Evolutionary conservation across 2,888 invertebrate species (phyloP).

Genomic region (Drosophila gaucha): DNA sequence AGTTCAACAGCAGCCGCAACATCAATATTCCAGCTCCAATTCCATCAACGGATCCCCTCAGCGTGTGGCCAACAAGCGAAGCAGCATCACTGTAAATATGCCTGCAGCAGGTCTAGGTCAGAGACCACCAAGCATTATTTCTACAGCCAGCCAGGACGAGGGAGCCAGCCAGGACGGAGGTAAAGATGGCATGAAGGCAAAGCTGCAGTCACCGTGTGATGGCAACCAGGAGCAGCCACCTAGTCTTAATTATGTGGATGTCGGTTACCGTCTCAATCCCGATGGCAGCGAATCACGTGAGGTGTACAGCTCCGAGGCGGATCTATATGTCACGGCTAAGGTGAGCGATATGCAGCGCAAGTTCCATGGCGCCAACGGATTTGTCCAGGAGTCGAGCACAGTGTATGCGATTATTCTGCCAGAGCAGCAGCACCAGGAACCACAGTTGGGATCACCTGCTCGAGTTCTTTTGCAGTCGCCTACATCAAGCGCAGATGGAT

Average conservation of each 20-base stretch:
- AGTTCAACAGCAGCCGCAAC: constrained; percentile 45
- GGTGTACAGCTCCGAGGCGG: constrained; percentile 84
- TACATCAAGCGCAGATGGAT: constrained; percentile 57
- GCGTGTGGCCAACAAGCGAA: constrained; percentile 85
- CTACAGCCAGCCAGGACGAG: constrained; percentile 87
- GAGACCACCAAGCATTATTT: constrained; percentile 89
- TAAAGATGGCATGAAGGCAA: constrained; percentile 83
- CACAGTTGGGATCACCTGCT: constrained; percentile 38
- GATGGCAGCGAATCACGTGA: constrained; percentile 84
- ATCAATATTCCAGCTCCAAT: constrained; percentile 52
- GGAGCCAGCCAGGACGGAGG: constrained; percentile 89
- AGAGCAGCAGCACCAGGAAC: constrained; percentile 64
- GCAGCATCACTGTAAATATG: constrained; percentile 88
- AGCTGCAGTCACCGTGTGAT: constrained; percentile 83
- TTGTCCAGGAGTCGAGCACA: constrained; percentile 82
- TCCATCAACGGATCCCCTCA: constrained; percentile 72
- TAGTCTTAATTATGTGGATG: constrained; percentile 84
- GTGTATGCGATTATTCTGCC: constrained; percentile 85
- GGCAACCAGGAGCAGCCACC: constrained; percentile 53
- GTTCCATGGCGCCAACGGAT: constrained; percentile 82
- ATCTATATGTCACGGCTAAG: constrained; percentile 83
- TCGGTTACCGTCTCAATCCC: constrained; percentile 84
- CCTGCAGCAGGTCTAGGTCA: constrained; percentile 88
- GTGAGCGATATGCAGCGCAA: constrained; percentile 82
- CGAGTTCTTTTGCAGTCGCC: constrained; percentile 62